These are phyloP conservation scores for Sarcophaga bullata DNA, from an alignment of 1,140 invertebrate genomes.

Conservation along the genomic window DNA sequence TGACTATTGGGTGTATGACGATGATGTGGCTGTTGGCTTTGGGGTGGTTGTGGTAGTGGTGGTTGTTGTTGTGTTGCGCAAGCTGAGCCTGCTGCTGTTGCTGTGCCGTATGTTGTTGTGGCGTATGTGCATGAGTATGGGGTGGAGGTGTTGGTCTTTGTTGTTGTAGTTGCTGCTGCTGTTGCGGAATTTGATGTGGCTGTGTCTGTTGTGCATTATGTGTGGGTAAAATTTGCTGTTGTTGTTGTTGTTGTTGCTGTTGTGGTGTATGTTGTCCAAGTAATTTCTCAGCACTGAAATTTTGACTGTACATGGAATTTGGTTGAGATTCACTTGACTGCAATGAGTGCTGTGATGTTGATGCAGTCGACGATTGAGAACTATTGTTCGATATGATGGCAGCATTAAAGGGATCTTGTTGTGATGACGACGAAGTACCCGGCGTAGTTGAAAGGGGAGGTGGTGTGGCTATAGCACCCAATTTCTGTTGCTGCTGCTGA, in stretches of 20 bases:
- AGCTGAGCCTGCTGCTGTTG: conserved; percentile 48
- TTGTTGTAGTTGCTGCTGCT: conserved; percentile 49
- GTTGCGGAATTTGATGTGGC: conserved; percentile 36
- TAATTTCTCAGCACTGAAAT: conserved; percentile 60
- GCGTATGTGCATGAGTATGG: conserved; percentile 47
- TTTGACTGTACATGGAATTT: conserved; percentile 62
- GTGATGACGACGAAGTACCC: conserved; percentile 51
- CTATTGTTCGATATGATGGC: conserved; percentile 63
- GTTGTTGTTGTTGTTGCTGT: conserved; percentile 50
- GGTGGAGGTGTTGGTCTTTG: conserved; percentile 44
- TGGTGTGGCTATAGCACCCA: conserved; percentile 57
- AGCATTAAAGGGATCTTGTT: conserved; percentile 61
- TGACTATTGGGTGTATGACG: conserved; percentile 47
- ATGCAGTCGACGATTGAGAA: conserved; percentile 61
- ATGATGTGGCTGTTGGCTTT: conserved; percentile 48
- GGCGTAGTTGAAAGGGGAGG: conserved; percentile 61
- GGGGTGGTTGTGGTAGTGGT: conserved; percentile 39
- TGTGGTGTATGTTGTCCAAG: conserved; percentile 49
- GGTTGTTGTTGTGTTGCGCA: conserved; percentile 48
- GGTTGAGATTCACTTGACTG: conserved; percentile 64
- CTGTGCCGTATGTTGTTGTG: conserved; percentile 49
- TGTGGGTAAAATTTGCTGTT: conserved; percentile 55
- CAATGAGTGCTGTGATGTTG: conserved; percentile 61
- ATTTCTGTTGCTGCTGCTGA: conserved; percentile 46
- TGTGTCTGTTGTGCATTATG: conserved; percentile 8